Percentiles rank a stretch among this genome's conserved stretches.
These are phyloP conservation scores for Chloroceryle amazona DNA, from an alignment of 2,797 vertebrate species.

Conservation along the genomic window DNA sequence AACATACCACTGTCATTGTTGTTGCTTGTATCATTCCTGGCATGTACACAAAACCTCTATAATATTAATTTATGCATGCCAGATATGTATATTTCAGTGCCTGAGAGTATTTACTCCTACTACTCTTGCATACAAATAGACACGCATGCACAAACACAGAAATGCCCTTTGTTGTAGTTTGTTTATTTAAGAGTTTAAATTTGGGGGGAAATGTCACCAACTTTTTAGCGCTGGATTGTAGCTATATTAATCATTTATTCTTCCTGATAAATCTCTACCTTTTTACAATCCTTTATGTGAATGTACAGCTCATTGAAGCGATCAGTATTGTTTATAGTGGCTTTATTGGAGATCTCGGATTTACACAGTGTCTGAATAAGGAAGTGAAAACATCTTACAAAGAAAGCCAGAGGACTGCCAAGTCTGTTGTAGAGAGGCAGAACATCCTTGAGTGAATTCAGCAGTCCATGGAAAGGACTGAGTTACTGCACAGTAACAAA, in stretches of 20 bases:
- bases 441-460: not conserved
- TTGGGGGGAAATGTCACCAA: not conserved
- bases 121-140: not conserved
- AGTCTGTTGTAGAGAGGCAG: not conserved
- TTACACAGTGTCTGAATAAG: not conserved
- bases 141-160: no score
- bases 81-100: not conserved
- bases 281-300: not conserved
- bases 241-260: not conserved
- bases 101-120: not conserved
- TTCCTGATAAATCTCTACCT: not conserved
- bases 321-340: not conserved
- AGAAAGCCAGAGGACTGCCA: not conserved
- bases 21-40: not conserved
- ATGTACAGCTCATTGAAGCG: not conserved
- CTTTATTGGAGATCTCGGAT: not conserved
- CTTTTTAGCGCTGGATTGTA: not conserved
- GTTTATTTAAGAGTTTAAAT: not conserved
- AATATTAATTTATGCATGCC: slow-evolving; percentile 1
- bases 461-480: not conserved
- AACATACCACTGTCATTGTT: slow-evolving; percentile 2
- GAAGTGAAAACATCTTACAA: not conserved
- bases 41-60: not conserved
- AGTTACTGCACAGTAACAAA: not conserved
- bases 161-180: not conserved